Conservation (phyloP, 2,888 invertebrate genomes). For the Catocala nupta region DNA sequence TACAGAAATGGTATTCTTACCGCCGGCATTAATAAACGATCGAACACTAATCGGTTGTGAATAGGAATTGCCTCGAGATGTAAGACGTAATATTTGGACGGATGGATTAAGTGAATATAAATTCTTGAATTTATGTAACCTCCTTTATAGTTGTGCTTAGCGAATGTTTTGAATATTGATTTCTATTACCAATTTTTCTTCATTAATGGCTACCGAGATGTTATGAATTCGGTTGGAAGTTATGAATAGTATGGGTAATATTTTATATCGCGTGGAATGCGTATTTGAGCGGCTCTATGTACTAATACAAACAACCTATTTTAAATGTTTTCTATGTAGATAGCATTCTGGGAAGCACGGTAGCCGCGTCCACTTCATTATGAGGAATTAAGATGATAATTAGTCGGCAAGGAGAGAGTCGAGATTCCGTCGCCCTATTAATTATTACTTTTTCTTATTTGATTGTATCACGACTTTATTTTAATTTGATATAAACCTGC, state of each 20-base stretch:
- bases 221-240: constrained; percentile 46
- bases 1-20: constrained; percentile 62
- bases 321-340: constrained; percentile 55
- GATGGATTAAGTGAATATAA: constrained; percentile 66
- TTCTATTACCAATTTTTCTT: constrained; percentile 67
- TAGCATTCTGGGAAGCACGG: constrained; percentile 66
- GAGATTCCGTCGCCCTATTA: constrained; percentile 55
- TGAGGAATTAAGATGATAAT: constrained; percentile 76
- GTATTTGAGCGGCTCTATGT: constrained; percentile 44
- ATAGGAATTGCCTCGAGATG: constrained; percentile 73
- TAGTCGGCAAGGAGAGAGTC: constrained; percentile 59
- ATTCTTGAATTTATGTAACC: constrained; percentile 66
- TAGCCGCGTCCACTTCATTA: constrained; percentile 68
- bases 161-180: constrained; percentile 67
- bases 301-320: constrained; percentile 61
- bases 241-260: constrained; percentile 57
- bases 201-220: constrained; percentile 63
- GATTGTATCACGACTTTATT: constrained; percentile 39
- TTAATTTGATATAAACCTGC: constrained; percentile 35
- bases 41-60: constrained; percentile 72
- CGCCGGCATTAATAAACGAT: constrained; percentile 64
- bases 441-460: constrained; percentile 40
- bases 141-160: constrained; percentile 60
- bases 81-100: constrained; percentile 64
- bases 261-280: constrained; percentile 49